phyloP scores from a whole-genome alignment of 2,888 invertebrate species.

The Gonocerus acuteangulatus region DNA sequence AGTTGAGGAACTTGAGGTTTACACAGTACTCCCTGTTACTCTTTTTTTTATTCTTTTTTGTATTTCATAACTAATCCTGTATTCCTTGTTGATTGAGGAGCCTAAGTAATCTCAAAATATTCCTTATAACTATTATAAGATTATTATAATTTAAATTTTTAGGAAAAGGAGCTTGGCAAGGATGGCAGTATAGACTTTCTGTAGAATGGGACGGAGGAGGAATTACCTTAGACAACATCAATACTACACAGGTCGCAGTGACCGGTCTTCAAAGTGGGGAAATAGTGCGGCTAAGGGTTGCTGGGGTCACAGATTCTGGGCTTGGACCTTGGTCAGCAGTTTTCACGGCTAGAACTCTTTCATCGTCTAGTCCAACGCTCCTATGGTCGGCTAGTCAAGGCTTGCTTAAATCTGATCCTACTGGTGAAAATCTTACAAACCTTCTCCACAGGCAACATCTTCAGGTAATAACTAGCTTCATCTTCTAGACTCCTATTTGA shows the following conservation, averaged over 20 bases:
- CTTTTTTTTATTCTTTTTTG: no score
- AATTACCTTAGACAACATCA: constrained; percentile 45
- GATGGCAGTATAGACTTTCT: constrained; percentile 68
- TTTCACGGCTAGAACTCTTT: constrained; percentile 62
- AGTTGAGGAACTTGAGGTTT: no score
- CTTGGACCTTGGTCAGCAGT: constrained; percentile 71
- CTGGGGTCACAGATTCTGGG: constrained; percentile 68
- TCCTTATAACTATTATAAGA: no score
- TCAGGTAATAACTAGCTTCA: constrained; percentile 9
- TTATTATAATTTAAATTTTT: constrained; percentile 32
- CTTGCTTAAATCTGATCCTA: constrained; percentile 69
- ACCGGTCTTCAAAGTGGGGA: constrained; percentile 61
- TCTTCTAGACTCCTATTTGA: no score
- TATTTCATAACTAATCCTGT: no score
- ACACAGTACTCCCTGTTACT: no score
- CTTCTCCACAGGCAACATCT: constrained; percentile 28
- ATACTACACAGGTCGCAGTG: constrained; percentile 57
- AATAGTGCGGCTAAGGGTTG: constrained; percentile 68
- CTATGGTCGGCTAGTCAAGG: constrained; percentile 71
- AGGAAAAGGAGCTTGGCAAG: constrained; percentile 58
- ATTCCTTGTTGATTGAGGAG: no score
- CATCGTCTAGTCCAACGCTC: constrained; percentile 47
- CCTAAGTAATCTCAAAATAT: no score
- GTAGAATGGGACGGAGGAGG: constrained; percentile 50
- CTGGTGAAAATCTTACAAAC: constrained; percentile 65